A percentile compares a stretch with the other conserved stretches of the same genome.
Conservation (phyloP, 2,797 vertebrate species). For the Lutjanus campechanus region DNA sequence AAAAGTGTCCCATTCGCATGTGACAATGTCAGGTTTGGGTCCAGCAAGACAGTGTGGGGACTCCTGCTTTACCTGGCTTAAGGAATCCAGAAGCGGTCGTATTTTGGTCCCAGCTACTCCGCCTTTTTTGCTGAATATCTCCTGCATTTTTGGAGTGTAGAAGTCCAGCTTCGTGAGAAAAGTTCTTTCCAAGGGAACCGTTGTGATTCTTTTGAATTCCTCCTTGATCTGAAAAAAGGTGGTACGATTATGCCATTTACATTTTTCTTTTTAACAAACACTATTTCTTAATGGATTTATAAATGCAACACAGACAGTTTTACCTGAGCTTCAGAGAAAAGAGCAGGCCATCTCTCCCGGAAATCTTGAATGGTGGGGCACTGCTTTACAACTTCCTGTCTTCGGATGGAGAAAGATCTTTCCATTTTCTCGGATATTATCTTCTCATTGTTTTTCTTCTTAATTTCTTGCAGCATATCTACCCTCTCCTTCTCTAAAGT, state of each 20-base stretch:
- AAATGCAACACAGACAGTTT: neutral
- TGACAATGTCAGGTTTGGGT: too few species aligned
- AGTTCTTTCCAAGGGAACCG: neutral
- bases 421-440: constrained; percentile 5
- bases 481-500: constrained; percentile 7
- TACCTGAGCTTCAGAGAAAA: constrained; percentile 3
- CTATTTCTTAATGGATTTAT: neutral
- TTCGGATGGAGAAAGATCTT: constrained; percentile 1
- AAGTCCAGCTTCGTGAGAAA: neutral
- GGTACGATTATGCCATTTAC: neutral
- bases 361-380: constrained; percentile 1
- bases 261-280: neutral
- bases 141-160: constrained; percentile 3
- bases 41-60: too few species aligned
- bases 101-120: constrained; percentile 4
- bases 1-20: too few species aligned
- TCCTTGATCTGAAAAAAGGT: constrained; percentile 2
- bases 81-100: neutral
- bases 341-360: constrained; percentile 6
- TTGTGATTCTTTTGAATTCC: constrained; percentile 4
- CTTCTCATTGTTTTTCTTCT: constrained; percentile 9
- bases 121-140: neutral
- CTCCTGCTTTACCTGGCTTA: constrained; percentile 1
- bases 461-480: constrained; percentile 2
- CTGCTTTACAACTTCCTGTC: constrained; percentile 2